Percentiles rank a stretch among this genome's conserved stretches.
phyloP scores from a whole-genome alignment of 2,797 vertebrate genomes.

The Xyrichtys novacula region DNA sequence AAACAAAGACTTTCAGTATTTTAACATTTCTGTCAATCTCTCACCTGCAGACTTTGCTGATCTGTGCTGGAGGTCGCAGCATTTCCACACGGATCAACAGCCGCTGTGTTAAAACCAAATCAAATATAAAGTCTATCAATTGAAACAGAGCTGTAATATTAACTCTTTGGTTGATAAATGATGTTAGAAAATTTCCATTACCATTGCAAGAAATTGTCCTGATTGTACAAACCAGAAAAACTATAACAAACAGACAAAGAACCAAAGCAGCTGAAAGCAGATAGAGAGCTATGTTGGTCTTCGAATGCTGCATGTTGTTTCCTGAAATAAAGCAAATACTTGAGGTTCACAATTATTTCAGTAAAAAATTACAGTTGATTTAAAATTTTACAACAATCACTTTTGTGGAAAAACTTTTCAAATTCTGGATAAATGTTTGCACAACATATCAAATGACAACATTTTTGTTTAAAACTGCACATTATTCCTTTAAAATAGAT shows the following conservation, averaged over 20 bases:
- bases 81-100: background rate
- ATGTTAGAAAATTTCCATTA: background rate
- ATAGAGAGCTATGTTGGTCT: background rate
- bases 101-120: background rate
- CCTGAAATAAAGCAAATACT: constrained; percentile 7
- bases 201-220: constrained; percentile 11
- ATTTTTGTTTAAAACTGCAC: no score
- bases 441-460: no score
- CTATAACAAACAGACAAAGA: background rate
- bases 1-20: background rate
- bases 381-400: no score
- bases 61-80: fast-evolving
- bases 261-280: constrained; percentile 2
- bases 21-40: no score
- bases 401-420: no score
- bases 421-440: no score
- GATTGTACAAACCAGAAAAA: constrained; percentile 6
- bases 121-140: no score
- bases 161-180: background rate
- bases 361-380: no score
- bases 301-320: no score
- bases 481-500: no score
- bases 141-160: no score
- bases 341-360: no score
- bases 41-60: constrained; percentile 23